Conservation (phyloP, 2,888 invertebrate species). For the Hololepta plana region DNA sequence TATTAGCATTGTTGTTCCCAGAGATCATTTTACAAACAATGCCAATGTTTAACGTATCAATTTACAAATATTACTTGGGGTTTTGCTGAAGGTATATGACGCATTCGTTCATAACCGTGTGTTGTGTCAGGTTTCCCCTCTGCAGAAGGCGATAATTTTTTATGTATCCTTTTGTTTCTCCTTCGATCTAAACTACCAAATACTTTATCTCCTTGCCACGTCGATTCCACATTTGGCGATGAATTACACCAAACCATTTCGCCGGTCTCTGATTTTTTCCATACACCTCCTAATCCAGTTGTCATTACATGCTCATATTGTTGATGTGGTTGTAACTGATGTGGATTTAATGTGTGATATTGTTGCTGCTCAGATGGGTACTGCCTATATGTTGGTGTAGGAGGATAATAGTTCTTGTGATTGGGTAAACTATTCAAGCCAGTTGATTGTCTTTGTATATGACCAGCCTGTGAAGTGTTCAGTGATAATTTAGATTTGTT, state of each 20-base stretch:
- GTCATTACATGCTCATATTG: constrained; percentile 23
- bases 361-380: constrained; percentile 8
- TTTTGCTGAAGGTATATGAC: constrained; percentile 15
- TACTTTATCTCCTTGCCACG: constrained; percentile 25
- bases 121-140: constrained; percentile 22
- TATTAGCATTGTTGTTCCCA: no score
- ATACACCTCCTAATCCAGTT: constrained; percentile 24
- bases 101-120: constrained; percentile 18
- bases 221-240: constrained; percentile 14
- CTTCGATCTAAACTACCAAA: constrained; percentile 43
- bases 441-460: no score
- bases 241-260: constrained; percentile 25
- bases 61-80: constrained; percentile 20
- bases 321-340: constrained; percentile 25
- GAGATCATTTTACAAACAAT: no score
- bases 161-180: constrained; percentile 27
- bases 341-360: constrained; percentile 15
- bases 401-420: constrained; percentile 6
- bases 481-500: no score
- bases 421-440: no score
- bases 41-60: no score
- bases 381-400: no score
- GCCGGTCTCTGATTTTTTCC: constrained; percentile 24
- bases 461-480: no score
- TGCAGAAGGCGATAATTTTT: constrained; percentile 21